These are phyloP conservation scores for Cataglyphis rosenhaueri DNA, from an alignment of 2,888 invertebrate genomes.

Conservation along the genomic window DNA sequence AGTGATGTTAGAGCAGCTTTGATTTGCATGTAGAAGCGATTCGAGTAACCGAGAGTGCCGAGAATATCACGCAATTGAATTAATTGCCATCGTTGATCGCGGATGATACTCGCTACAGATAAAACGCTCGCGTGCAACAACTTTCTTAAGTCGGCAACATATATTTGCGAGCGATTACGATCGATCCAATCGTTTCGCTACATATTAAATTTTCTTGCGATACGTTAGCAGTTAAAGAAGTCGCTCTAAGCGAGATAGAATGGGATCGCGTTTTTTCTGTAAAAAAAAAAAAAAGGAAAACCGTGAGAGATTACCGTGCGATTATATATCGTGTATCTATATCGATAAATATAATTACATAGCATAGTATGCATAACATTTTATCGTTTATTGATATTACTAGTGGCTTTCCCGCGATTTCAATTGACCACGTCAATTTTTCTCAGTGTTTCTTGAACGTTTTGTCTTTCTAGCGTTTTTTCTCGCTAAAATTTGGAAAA, in stretches of 20 bases:
- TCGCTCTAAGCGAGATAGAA: slow-evolving; percentile 31
- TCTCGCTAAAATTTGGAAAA: background rate
- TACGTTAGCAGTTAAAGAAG: slow-evolving; percentile 32
- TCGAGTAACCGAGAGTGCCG: slow-evolving; percentile 21
- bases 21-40: slow-evolving; percentile 30
- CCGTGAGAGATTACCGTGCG: background rate
- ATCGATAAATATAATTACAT: background rate
- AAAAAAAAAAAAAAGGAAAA: background rate
- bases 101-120: slow-evolving; percentile 25
- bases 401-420: background rate
- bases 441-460: background rate
- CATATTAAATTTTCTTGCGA: slow-evolving; percentile 9
- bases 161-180: background rate
- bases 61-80: slow-evolving; percentile 30
- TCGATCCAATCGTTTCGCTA: slow-evolving; percentile 24
- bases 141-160: slow-evolving; percentile 2
- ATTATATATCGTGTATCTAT: background rate
- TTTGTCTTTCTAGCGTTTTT: background rate
- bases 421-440: background rate
- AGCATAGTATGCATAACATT: background rate
- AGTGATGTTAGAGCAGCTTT: background rate
- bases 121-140: slow-evolving; percentile 20
- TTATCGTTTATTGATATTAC: background rate
- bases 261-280: background rate
- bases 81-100: slow-evolving; percentile 29